Evolutionary conservation across 1,140 invertebrate species (phyloP).

Genomic region (Cyclargus thomasi): DNA sequence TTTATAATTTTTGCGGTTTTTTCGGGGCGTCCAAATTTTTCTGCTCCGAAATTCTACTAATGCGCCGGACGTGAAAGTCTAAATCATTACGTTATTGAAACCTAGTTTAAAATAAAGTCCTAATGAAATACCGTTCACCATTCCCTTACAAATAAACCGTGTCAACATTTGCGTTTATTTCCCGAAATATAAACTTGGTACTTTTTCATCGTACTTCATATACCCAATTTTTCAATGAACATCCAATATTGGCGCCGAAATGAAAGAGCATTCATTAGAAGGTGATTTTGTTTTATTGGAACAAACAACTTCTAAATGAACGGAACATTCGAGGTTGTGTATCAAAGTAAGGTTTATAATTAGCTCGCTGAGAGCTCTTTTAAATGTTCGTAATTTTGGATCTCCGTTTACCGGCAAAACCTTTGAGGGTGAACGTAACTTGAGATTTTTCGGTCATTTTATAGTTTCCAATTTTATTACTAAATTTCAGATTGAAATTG

Average conservation of each 20-base stretch:
- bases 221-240: not conserved
- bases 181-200: not conserved
- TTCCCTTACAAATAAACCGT: too few relatives aligned
- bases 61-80: too few relatives aligned
- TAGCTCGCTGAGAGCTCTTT: slow-evolving; percentile 9
- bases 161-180: not conserved
- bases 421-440: slow-evolving; percentile 4
- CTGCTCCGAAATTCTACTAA: too few relatives aligned
- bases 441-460: not conserved
- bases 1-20: too few relatives aligned
- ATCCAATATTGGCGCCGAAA: not conserved
- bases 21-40: too few relatives aligned
- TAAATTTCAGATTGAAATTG: not conserved
- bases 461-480: not conserved
- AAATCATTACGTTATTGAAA: too few relatives aligned
- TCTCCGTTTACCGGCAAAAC: not conserved
- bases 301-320: not conserved
- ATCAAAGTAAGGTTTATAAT: slow-evolving; percentile 15
- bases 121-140: too few relatives aligned
- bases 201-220: not conserved
- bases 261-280: slow-evolving; percentile 1
- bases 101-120: too few relatives aligned
- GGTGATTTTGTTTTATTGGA: not conserved
- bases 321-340: not conserved
- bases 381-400: slow-evolving; percentile 11